phyloP scores from a whole-genome alignment of 2,888 invertebrate genomes.

The Agapostemon virescens region DNA sequence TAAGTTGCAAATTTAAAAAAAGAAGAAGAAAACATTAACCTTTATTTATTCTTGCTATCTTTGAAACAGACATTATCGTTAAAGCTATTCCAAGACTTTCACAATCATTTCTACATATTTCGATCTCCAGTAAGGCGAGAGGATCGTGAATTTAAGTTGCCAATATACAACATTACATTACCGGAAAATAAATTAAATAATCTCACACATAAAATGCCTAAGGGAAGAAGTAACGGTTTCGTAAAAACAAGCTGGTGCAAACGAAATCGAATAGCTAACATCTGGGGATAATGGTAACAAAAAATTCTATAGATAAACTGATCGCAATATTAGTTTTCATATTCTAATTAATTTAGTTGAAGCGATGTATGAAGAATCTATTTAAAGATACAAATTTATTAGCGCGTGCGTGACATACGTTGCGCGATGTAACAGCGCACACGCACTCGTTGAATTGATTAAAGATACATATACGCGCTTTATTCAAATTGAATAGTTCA shows the following conservation, averaged over 20 bases:
- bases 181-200: not conserved
- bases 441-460: not conserved
- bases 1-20: not conserved
- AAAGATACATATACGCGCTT: not conserved
- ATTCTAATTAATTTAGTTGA: not conserved
- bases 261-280: not conserved
- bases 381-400: not conserved
- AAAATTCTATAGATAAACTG: not conserved
- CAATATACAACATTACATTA: slow-evolving; percentile 8
- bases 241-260: not conserved
- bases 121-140: not conserved
- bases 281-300: not conserved
- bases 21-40: not conserved
- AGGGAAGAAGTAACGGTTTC: not conserved
- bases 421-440: not conserved
- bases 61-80: not conserved
- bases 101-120: slow-evolving; percentile 1
- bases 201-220: not conserved
- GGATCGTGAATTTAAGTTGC: not conserved
- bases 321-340: not conserved
- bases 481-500: not conserved
- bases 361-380: not conserved
- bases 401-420: not conserved
- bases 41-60: not conserved
- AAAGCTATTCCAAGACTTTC: not conserved